Evolutionary conservation across 2,888 invertebrate species (phyloP).

Genomic region (Drosophila fungiperda): DNA sequence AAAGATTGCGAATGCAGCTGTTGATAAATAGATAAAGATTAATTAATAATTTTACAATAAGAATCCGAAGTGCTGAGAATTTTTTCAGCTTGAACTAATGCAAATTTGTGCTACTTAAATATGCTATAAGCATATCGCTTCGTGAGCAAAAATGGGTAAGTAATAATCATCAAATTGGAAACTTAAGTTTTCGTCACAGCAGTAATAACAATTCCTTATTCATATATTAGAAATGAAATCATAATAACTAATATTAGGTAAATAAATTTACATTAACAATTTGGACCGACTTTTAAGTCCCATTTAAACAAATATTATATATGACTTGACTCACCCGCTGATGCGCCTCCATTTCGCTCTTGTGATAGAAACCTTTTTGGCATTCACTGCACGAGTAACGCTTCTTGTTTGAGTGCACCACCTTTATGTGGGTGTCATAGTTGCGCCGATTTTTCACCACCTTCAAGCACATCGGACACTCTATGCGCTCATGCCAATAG

Average conservation of each 20-base stretch:
- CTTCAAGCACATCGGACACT: constrained; percentile 77
- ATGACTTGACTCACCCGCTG: constrained; percentile 50
- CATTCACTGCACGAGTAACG: constrained; percentile 81
- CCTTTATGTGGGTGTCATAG: constrained; percentile 75
- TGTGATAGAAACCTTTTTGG: constrained; percentile 82
- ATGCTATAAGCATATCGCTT: background rate
- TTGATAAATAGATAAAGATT: constrained; percentile 6
- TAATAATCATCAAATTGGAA: background rate
- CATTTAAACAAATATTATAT: background rate
- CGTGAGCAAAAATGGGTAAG: background rate
- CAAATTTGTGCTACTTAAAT: too few relatives aligned
- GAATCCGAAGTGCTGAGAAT: background rate
- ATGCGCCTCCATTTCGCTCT: constrained; percentile 81
- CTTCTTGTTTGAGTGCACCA: constrained; percentile 80
- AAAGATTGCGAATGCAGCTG: constrained; percentile 70
- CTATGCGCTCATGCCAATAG: constrained; percentile 72
- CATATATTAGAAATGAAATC: too few relatives aligned
- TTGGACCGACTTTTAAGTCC: background rate
- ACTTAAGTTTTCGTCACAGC: background rate
- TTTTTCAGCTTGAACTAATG: too few relatives aligned
- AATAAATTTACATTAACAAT: background rate
- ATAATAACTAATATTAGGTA: too few relatives aligned
- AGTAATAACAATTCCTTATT: background rate
- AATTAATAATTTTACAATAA: background rate
- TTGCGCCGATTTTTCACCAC: constrained; percentile 80